Base-by-base conservation (phyloP, 2,797 vertebrate genomes). In the Gymnopithys bicolor region DNA sequence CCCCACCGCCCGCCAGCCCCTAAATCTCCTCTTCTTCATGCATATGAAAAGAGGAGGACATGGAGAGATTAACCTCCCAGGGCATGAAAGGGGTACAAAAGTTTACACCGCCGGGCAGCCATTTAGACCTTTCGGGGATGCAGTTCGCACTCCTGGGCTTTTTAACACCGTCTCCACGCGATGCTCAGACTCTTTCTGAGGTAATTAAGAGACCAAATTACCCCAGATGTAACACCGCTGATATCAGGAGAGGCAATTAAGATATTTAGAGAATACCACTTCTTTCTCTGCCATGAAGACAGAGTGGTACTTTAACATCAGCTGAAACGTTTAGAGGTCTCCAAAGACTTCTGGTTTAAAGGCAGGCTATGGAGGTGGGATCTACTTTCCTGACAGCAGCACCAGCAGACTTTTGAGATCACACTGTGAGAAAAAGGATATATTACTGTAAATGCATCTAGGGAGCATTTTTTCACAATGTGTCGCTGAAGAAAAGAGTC, bases 21-120 rank as follows among this genome's bases (percentile, higher is more conserved):
- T 93, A 91, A 96, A 96, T 97, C 95, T 95, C 88, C 53, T 95
- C 94, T 95, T 60, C 97, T 82, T 96, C 95, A 96, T 97, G 92
- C 97, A 96, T 97, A 94, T 96, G 95, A 97, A 97, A 96, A 91
- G 64, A 32, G 55, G 22, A 68, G 86, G 93, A 76, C 37, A 41
- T 92, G 63, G 52, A 74, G 89, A 95, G 92, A 96, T 96, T 95
- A 96, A 96, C 95, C 94, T 96, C 89, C 76, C 12, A 22, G 55
- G 92, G 82, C 89, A 92, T 91, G 80, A 87, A 96, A 93, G 87
- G 70, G 86, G 94, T 91, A 94, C 87, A 92, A 90, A 94, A 94
- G 93, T 91, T 95, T 95, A 96, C 87, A 88, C 86, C 7, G 41
- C 93, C 41, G 41, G 83, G 84, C 91, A 69, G 73, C 69, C 87